These are phyloP conservation scores for Rhopalosiphum maidis DNA, from an alignment of 1,140 invertebrate species.

Conservation along the genomic window DNA sequence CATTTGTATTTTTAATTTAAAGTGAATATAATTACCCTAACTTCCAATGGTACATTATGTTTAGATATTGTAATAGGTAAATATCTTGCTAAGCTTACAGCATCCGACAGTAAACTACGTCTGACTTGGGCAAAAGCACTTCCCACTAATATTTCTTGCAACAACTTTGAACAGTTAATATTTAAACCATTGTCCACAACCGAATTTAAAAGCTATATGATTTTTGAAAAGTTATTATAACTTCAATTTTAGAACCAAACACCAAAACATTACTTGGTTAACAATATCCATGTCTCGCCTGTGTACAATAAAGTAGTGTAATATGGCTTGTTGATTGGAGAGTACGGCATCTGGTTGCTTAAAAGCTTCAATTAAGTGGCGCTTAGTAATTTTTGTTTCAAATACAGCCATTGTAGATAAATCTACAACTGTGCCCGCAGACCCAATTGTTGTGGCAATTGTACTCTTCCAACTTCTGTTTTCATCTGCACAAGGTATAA, in stretches of 20 bases:
- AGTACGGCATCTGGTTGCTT: slow-evolving; percentile 62
- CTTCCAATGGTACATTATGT: slow-evolving; percentile 65
- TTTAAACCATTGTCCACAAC: slow-evolving; percentile 66
- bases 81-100: slow-evolving; percentile 70
- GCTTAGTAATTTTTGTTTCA: slow-evolving; percentile 69
- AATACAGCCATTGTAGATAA: slow-evolving; percentile 75
- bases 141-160: slow-evolving; percentile 80
- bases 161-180: slow-evolving; percentile 68
- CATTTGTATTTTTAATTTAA: neutral
- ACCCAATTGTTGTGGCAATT: slow-evolving; percentile 34
- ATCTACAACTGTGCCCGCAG: slow-evolving; percentile 63
- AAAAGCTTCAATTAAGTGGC: slow-evolving; percentile 73
- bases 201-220: slow-evolving; percentile 64
- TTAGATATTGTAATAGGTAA: slow-evolving; percentile 73
- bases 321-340: slow-evolving; percentile 71
- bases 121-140: slow-evolving; percentile 75
- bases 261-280: slow-evolving; percentile 44
- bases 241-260: neutral
- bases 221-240: neutral
- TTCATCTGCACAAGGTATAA: slow-evolving; percentile 62
- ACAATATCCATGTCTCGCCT: slow-evolving; percentile 74
- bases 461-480: slow-evolving; percentile 38
- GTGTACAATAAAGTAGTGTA: slow-evolving; percentile 81
- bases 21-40: slow-evolving; percentile 64
- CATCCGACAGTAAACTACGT: slow-evolving; percentile 74